A percentile compares a stretch with the other conserved stretches of the same genome.
phyloP scores from a whole-genome alignment of 1,140 invertebrate species.

The Oncopeltus fasciatus region DNA sequence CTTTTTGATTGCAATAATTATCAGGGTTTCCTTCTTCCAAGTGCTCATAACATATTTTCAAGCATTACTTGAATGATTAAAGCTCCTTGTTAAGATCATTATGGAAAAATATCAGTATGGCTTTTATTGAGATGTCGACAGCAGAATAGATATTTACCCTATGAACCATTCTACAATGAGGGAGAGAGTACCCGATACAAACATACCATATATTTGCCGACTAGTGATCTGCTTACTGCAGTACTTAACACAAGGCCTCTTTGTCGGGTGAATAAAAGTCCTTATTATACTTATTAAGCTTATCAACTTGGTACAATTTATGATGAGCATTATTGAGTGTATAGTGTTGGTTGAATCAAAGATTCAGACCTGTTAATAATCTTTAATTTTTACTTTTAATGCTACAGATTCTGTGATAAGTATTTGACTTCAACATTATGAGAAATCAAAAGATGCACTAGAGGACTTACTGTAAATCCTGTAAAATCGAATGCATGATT shows the following conservation, averaged over 20 bases:
- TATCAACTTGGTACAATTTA: neutral
- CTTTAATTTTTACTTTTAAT: neutral
- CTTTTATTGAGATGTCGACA: too few species aligned
- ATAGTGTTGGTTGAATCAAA: neutral
- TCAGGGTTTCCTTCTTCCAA: too few species aligned
- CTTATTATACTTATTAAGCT: too few species aligned
- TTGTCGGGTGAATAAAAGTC: neutral
- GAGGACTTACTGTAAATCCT: neutral
- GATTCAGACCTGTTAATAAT: neutral
- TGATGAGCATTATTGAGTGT: neutral
- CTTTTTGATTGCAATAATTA: too few species aligned
- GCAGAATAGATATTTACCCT: neutral
- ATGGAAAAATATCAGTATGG: neutral
- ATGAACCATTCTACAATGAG: neutral
- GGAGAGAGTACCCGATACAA: neutral
- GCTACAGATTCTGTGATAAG: neutral
- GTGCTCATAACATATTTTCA: too few species aligned
- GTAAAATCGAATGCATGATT: neutral
- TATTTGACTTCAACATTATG: neutral
- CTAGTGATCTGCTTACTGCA: neutral
- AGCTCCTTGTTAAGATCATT: neutral
- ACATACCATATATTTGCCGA: neutral
- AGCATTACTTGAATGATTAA: too few species aligned
- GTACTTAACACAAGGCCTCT: neutral
- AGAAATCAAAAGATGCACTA: neutral